Evolutionary conservation across 1,140 invertebrate genomes (phyloP), one percentile per base, ranked within the genome.

Genomic region (Cylas formicarius): DNA sequence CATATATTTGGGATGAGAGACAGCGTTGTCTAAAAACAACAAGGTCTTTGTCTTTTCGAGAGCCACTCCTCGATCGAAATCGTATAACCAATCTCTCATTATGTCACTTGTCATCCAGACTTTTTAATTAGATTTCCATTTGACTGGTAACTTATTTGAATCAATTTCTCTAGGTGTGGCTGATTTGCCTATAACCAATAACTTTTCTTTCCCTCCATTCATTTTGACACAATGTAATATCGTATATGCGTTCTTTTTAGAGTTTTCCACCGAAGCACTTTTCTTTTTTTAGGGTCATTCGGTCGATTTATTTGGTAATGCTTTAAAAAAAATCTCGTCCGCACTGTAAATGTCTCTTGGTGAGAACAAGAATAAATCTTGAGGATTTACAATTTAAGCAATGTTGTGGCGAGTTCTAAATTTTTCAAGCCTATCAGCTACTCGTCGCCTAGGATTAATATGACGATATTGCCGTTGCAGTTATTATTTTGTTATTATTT

Each of bases 21-120:
- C 20, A 6, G 28, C 33, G 26, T 36, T 51, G 28, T 47, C 49
- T 20, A 48, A 13, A 32, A 51, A 48, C 11, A 55, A 29, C 4
- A 71, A 41, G 44, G 69, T 69, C 55, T 71, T 67, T 42, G 38
- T 34, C 54, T 64, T 62, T 50, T 52, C 50, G 8, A 44, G 50
- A 51, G 38, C 33, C 54, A 65, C 61, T 50, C 52, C 50, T 10
- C 46, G 50, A 51, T 66, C 57, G 16, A 67, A 39, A 16, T 62
- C 52, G 35, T 41, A 33, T 13, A 68, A 46, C 55, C 57, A 60
- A 29, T 55, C 45, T 13, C 11, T 37, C 42, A 54, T 48, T 22
- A 52, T 52, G 9, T 47, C 24, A 2, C 17, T 6, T 20, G 49
- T 54, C 33, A 57, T 54, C 52, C 46, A 57, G 10, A 38, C 41